Base-by-base conservation (phyloP, 2,888 invertebrate species). In the Yponomeuta evonymella region DNA sequence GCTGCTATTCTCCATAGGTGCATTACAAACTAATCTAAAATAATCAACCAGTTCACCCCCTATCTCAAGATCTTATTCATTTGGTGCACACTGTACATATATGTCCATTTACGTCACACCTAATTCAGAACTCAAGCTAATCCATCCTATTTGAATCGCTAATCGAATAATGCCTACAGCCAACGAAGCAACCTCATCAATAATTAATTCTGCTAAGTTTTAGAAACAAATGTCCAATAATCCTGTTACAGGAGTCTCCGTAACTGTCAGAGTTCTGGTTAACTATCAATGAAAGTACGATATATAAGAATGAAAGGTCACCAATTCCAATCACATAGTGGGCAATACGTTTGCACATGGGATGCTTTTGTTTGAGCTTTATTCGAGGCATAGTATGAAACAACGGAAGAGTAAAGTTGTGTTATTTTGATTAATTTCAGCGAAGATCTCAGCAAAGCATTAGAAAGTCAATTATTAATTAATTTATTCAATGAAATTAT, bases 201-300 rank as follows among this genome's bases (percentile, higher is more conserved):
- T 83, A 81, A 87, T 83, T 84, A 86, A 87, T 87, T 85, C 83
- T 83, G 76, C 76, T 75, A 58, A 79, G 77, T 78, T 78, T 69
- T 83, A 82, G 82, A 83, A 86, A 83, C 84, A 84, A 84, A 86
- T 65, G 82, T 85, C 81, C 73, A 76, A 75, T 87, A 89, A 89
- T 89, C 88, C 86, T 78, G 83, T 86, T 83, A 83, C 85, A 81
- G 77, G 79, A 78, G 77, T 15, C 12, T 58, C 43, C 6, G 43
- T 8, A 43, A 43, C 43, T 43, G 8, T 43, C 43, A 43, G 8
- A 43, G 5, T 43, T 43, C 43, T 43, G 43, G 43, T 43, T 43
- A 43, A 5, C 43, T 43, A 43, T 43, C 9, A 43, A 43, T 1
- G 0, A 43, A 43, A 43, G 43, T 43, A 43, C 9, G 8, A 43